phyloP scores from a whole-genome alignment of 2,888 invertebrate genomes.

The Agrilus cyanescens region DNA sequence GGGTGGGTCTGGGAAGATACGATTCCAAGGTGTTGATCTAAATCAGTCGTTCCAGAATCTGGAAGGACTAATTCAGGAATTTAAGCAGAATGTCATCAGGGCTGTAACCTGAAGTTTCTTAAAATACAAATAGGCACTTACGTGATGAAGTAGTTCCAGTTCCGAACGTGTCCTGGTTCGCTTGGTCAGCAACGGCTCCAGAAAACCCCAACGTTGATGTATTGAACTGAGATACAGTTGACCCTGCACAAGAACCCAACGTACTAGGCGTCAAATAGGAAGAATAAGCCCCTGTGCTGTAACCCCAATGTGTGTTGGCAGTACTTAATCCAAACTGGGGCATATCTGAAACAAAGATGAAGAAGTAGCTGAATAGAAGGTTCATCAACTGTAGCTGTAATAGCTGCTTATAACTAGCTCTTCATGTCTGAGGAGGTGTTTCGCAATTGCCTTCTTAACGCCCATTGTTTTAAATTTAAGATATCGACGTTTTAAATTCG shows the following conservation, averaged over 20 bases:
- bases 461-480: too few relatives aligned
- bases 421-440: too few relatives aligned
- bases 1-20: conserved; percentile 45
- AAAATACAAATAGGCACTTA: conserved; percentile 20
- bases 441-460: too few relatives aligned
- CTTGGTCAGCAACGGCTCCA: conserved; percentile 55
- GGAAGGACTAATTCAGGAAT: conserved; percentile 52
- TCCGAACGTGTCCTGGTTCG: conserved; percentile 38
- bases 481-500: too few relatives aligned
- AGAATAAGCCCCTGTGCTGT: conserved; percentile 76
- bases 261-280: conserved; percentile 64
- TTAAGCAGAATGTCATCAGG: neutral
- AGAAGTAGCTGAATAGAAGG: too few relatives aligned
- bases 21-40: conserved; percentile 60
- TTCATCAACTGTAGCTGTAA: too few relatives aligned
- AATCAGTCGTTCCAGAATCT: conserved; percentile 62
- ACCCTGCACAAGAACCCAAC: conserved; percentile 64
- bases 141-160: conserved; percentile 31
- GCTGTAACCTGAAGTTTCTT: neutral
- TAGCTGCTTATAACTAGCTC: too few relatives aligned
- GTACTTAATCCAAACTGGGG: conserved; percentile 74
- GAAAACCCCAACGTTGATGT: conserved; percentile 63
- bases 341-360: conserved; percentile 51
- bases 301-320: conserved; percentile 81
- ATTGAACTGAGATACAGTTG: conserved; percentile 57